Evolutionary conservation across 2,888 invertebrate species (phyloP).

Genomic region (Mimumesa dahlbomi): DNA sequence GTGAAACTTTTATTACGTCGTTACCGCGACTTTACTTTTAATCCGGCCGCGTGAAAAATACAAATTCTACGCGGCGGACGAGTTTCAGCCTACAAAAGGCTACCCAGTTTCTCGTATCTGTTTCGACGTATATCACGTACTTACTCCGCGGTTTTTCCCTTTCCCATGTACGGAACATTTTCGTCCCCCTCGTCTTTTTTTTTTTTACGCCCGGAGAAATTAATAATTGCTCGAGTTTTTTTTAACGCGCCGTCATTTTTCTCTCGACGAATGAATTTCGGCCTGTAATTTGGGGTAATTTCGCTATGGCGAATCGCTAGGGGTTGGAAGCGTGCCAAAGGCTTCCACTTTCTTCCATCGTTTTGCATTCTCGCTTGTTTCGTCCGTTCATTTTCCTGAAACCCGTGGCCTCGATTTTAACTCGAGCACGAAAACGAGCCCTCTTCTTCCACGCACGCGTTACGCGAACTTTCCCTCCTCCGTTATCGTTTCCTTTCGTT

Average conservation of each 20-base stretch:
- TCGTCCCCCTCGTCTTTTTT: background rate
- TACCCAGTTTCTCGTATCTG: too few species aligned
- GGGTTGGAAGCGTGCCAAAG: conserved; percentile 50
- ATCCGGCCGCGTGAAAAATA: too few species aligned
- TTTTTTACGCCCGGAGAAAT: conserved; percentile 21
- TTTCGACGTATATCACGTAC: too few species aligned
- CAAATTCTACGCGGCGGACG: too few species aligned
- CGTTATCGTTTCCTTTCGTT: too few species aligned
- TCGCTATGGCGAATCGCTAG: conserved; percentile 33
- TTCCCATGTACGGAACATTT: too few species aligned
- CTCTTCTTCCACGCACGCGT: background rate
- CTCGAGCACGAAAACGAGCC: background rate
- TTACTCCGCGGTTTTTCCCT: too few species aligned
- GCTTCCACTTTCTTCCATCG: conserved; percentile 14
- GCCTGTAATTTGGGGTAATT: conserved; percentile 47
- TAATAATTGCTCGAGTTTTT: conserved; percentile 43
- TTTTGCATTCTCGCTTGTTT: conserved; percentile 17
- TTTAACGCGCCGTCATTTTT: conserved; percentile 38
- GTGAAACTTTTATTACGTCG: conserved; percentile 25
- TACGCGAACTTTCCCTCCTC: background rate
- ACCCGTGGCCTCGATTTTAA: conserved; percentile 23
- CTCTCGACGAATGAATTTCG: conserved; percentile 36
- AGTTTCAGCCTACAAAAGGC: too few species aligned
- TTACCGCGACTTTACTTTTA: conserved; percentile 1
- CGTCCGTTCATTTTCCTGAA: conserved; percentile 28